A percentile compares a stretch with the other conserved stretches of the same genome.
phyloP scores from a whole-genome alignment of 2,797 vertebrate genomes.

The Crax fasciolata region DNA sequence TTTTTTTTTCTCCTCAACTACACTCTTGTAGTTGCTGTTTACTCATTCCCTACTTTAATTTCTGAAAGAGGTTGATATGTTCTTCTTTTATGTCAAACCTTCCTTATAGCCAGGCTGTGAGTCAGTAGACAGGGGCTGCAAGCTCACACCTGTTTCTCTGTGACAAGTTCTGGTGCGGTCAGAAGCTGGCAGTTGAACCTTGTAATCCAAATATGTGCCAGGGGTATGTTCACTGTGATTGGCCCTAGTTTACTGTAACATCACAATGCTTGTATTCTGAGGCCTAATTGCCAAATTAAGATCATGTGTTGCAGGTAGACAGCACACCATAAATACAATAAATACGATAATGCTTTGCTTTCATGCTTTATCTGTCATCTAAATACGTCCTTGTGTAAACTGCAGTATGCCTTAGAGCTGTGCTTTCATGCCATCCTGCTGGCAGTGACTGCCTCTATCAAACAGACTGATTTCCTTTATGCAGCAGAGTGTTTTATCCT shows the following conservation, averaged over 20 bases:
- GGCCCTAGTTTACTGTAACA: not conserved
- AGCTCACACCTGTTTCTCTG: rapidly evolving
- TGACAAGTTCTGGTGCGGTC: not conserved
- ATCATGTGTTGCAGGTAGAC: not conserved
- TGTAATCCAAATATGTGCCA: not conserved
- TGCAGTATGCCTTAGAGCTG: not conserved
- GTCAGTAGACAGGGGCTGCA: not conserved
- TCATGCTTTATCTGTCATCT: not conserved
- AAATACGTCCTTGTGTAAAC: not conserved
- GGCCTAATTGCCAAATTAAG: not conserved
- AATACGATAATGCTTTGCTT: not conserved
- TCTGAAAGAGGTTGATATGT: not conserved
- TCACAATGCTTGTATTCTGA: not conserved
- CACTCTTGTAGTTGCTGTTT: not conserved
- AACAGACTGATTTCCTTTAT: not conserved
- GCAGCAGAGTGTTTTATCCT: not conserved
- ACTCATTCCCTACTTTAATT: not conserved
- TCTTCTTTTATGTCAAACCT: not conserved
- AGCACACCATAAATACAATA: not conserved
- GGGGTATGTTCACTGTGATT: not conserved
- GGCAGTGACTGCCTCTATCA: not conserved
- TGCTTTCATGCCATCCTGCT: not conserved
- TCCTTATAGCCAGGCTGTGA: not conserved
- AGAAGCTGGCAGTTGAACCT: not conserved
- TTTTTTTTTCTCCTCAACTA: not conserved